Evolutionary conservation across 1,140 invertebrate genomes (phyloP).

Genomic region (Drosophila asahinai): DNA sequence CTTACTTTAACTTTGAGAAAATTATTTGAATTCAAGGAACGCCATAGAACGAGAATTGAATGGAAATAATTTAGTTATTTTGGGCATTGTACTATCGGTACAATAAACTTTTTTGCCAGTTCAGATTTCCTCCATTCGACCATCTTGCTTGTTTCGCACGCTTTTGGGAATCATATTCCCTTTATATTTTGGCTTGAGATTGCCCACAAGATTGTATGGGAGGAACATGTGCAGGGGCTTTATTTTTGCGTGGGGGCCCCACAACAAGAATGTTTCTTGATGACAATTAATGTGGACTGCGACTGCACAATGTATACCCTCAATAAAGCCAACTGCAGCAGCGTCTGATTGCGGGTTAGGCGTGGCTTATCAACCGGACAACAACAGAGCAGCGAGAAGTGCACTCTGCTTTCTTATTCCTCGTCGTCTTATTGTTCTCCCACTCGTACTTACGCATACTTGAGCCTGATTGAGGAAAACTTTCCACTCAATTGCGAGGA

Average conservation of each 20-base stretch:
- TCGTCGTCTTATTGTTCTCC: constrained; percentile 41
- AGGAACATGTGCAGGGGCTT: background rate
- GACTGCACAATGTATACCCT: constrained; percentile 22
- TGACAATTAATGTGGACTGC: constrained; percentile 50
- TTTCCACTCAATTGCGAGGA: constrained; percentile 57
- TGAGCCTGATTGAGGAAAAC: constrained; percentile 72
- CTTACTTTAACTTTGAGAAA: background rate
- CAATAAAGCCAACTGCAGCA: constrained; percentile 27
- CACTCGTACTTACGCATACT: constrained; percentile 49
- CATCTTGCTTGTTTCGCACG: constrained; percentile 30
- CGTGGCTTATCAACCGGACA: constrained; percentile 71
- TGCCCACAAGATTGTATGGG: constrained; percentile 29
- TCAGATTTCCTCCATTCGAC: background rate
- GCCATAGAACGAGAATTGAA: no score
- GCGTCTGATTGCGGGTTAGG: constrained; percentile 49
- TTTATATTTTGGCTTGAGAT: constrained; percentile 18
- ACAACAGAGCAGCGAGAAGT: constrained; percentile 21
- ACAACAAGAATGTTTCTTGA: constrained; percentile 37
- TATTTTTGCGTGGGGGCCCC: constrained; percentile 48
- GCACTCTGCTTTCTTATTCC: constrained; percentile 46
- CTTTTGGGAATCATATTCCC: constrained; percentile 36
- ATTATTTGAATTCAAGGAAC: background rate
- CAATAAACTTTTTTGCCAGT: background rate
- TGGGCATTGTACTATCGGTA: no score
- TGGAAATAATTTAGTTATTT: no score